These are phyloP conservation scores for Paguma larvata DNA, from an alignment of 2,797 vertebrate species.

Conservation along the genomic window DNA sequence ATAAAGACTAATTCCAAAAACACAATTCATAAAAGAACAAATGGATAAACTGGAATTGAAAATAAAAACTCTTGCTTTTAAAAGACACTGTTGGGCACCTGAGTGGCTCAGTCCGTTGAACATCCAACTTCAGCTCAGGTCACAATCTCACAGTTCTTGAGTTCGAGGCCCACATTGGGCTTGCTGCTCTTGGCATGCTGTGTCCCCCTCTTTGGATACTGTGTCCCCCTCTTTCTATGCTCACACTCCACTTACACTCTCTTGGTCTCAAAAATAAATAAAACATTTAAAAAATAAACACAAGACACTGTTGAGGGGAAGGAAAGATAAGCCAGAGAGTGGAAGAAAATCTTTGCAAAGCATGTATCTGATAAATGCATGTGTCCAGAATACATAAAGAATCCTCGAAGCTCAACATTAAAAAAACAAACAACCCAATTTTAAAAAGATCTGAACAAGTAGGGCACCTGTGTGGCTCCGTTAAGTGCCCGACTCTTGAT, in stretches of 20 bases:
- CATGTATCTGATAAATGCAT: conserved; percentile 4
- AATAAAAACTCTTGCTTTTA: conserved; percentile 41
- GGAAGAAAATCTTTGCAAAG: background rate
- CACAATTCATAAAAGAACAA: conserved; percentile 41
- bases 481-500: too few relatives aligned
- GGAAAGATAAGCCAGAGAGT: background rate
- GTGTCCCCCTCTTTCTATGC: too few relatives aligned
- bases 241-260: too few relatives aligned
- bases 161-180: too few relatives aligned
- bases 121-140: too few relatives aligned
- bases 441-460: conserved; percentile 5
- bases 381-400: conserved; percentile 10
- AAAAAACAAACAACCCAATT: background rate
- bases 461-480: too few relatives aligned
- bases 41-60: background rate
- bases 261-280: too few relatives aligned
- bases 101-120: too few relatives aligned
- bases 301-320: background rate
- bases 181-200: too few relatives aligned
- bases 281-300: too few relatives aligned
- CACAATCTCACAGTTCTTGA: too few relatives aligned
- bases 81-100: background rate
- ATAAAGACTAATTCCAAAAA: conserved; percentile 21
- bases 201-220: too few relatives aligned
- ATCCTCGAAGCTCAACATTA: background rate